Base-by-base conservation (phyloP, 2,888 invertebrate genomes). In the Nomada lathburiana region DNA sequence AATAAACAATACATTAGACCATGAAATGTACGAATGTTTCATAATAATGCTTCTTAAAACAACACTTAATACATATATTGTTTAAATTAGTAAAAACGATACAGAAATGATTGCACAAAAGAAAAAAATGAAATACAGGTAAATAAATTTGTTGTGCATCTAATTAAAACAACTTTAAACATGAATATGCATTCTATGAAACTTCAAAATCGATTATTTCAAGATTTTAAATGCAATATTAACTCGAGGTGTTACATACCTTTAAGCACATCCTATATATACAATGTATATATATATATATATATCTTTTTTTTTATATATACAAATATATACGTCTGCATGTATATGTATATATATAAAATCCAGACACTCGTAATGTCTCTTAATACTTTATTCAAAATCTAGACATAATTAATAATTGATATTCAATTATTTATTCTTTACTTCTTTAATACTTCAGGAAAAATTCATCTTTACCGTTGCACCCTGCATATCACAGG, bases 341-440 rank as follows among this genome's bases (percentile, higher is more conserved):
- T 20, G 20, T 20, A 50, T 50, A n/a, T 59, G 26, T 69, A 57
- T 53, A 67, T 55, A 68, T 74, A 78, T 78, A 78, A 74, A 78
- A 63, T 50, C 47, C 16, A 62, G 71, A 71, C 80, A 68, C 78
- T 80, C 72, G 80, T 80, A 80, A 80, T 72, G 72, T 80, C 67
- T 80, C 78, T 78, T 72, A 80, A 80, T 80, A 80, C 72, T 72
- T 78, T 78, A 78, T 80, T 80, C 72, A 68, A 68, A 80, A 80
- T 78, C 79, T 80, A 44, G 72, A 80, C 52, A 68, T 80, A 80
- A 80, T 77, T 77, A 71, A 77, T 80, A 77, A 80, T 80, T 72
- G 79, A 78, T 80, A 57, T 63, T 78, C 79, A 80, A 80, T 80
- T 80, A 80, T 71, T 76, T 26, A 68, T 67, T 78, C 64, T 76